A percentile compares a stretch with the other conserved stretches of the same genome.
Evolutionary conservation across 1,140 invertebrate genomes (phyloP).

Genomic region (Lutraria rhynchaena): DNA sequence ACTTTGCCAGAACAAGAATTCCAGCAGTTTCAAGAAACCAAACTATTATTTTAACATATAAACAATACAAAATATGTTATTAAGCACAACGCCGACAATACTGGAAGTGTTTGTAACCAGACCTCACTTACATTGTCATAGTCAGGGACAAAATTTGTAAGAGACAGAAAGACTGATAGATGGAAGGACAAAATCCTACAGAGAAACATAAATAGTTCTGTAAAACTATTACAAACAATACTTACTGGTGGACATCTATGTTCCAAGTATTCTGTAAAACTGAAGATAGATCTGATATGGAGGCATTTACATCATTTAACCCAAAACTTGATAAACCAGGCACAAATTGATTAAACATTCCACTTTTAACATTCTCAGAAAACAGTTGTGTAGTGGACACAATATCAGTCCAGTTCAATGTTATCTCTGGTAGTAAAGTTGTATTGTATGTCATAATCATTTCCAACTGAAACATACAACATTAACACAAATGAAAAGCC

Average conservation of each 20-base stretch:
- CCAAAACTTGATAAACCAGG: slow-evolving; percentile 8
- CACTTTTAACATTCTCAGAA: background rate
- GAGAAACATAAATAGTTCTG: no score
- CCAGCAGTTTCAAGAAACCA: no score
- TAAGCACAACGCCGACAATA: no score
- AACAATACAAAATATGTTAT: no score
- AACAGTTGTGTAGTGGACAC: slow-evolving; percentile 10
- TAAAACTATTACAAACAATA: no score
- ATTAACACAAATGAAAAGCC: background rate
- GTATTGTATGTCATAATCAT: slow-evolving; percentile 16
- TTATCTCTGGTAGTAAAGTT: background rate
- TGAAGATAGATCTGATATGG: background rate
- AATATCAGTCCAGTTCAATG: slow-evolving; percentile 34
- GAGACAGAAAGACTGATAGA: no score
- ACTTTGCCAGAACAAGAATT: no score
- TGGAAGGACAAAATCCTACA: no score
- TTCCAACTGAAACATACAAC: slow-evolving; percentile 16
- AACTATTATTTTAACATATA: no score
- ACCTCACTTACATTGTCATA: no score
- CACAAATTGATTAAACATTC: slow-evolving; percentile 2
- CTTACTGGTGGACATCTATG: slow-evolving; percentile 5
- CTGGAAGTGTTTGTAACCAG: no score
- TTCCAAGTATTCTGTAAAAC: slow-evolving; percentile 36
- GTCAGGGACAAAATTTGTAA: no score
- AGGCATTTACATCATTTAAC: background rate